Evolutionary conservation across 2,888 invertebrate genomes (phyloP).

Genomic region (Apamea anceps): DNA sequence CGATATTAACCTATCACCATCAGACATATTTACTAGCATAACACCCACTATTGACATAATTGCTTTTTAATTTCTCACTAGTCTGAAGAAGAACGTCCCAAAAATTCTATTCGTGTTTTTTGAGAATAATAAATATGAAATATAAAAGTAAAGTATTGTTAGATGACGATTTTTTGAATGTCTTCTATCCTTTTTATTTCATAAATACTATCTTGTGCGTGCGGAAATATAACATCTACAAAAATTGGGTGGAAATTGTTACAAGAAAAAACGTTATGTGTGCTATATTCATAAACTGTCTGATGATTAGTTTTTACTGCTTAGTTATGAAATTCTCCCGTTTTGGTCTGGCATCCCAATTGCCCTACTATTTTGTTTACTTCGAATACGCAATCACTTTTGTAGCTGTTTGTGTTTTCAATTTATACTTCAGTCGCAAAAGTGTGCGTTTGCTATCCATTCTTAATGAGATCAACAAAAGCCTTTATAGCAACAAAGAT

Average conservation of each 20-base stretch:
- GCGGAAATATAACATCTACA: slow-evolving; percentile 43
- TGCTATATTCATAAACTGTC: slow-evolving; percentile 6
- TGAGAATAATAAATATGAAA: slow-evolving; percentile 8
- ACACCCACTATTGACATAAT: neutral
- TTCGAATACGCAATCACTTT: slow-evolving; percentile 40
- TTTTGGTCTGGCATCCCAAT: slow-evolving; percentile 8
- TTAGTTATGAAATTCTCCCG: neutral
- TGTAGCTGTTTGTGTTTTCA: slow-evolving; percentile 21
- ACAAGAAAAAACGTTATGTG: slow-evolving; percentile 21
- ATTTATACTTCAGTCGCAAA: slow-evolving; percentile 44
- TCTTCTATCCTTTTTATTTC: slow-evolving; percentile 40
- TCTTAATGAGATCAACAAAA: slow-evolving; percentile 32
- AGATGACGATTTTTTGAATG: slow-evolving; percentile 9
- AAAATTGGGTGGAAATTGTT: slow-evolving; percentile 22
- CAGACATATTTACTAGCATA: neutral
- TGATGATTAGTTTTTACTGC: slow-evolving; percentile 24
- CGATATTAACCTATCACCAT: neutral
- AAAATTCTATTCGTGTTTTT: neutral
- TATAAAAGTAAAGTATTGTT: slow-evolving; percentile 1
- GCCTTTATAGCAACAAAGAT: neutral
- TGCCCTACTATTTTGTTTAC: slow-evolving; percentile 32
- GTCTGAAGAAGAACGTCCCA: slow-evolving; percentile 9
- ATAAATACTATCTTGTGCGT: slow-evolving; percentile 16
- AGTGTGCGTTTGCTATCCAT: slow-evolving; percentile 34
- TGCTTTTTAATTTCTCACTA: slow-evolving; percentile 24